Conservation (phyloP, 2,797 vertebrate species). For the Darevskia mixta region DNA sequence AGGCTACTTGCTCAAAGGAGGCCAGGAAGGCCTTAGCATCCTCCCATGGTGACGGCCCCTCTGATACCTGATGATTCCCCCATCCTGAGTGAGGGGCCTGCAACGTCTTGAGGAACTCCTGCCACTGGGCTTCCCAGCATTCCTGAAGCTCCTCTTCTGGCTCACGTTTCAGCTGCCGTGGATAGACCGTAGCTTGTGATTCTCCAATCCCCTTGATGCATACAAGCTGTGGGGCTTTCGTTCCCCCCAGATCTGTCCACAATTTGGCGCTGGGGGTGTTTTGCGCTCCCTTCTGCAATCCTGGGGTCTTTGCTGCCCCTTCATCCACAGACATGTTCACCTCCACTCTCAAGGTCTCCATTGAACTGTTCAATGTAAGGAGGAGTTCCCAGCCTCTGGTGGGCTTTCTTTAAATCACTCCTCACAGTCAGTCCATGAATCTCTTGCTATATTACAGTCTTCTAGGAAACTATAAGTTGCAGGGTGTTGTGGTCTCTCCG, state of each 20-base stretch:
- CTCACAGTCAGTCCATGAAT: too few species aligned
- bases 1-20: constrained; percentile 26
- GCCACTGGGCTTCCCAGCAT: constrained; percentile 24
- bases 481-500: too few species aligned
- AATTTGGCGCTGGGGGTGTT: not conserved
- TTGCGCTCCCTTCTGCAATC: not conserved
- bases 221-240: not conserved
- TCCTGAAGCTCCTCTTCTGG: not conserved
- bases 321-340: constrained; percentile 24
- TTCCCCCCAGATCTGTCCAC: not conserved
- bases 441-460: not conserved
- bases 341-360: constrained; percentile 21
- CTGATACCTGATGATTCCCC: not conserved
- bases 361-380: not conserved
- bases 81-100: not conserved
- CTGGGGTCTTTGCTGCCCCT: too few species aligned
- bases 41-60: not conserved
- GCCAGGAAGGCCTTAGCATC: constrained; percentile 5
- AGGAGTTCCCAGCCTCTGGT: not conserved
- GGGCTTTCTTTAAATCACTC: not conserved
- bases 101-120: not conserved
- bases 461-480: not conserved
- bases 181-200: too few species aligned
- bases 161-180: not conserved
- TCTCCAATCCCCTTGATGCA: not conserved